Conservation (phyloP, 2,888 invertebrate genomes). For the Aspidapion aeneum region DNA sequence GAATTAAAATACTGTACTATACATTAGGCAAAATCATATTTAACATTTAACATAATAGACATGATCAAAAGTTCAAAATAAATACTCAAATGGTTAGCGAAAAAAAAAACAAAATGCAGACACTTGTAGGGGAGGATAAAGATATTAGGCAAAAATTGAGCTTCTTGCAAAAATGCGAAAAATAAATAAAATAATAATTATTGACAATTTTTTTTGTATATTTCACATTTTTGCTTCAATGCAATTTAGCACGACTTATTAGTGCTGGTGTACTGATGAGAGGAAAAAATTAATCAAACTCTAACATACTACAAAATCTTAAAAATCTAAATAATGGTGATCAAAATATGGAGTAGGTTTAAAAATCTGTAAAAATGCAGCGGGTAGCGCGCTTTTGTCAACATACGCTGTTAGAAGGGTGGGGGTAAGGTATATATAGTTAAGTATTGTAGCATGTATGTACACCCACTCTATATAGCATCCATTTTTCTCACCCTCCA, state of each 20-base stretch:
- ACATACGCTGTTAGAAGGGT: background rate
- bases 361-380: background rate
- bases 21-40: too few relatives aligned
- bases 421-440: background rate
- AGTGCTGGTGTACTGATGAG: conserved; percentile 20
- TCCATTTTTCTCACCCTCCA: background rate
- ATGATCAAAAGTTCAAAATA: conserved; percentile 16
- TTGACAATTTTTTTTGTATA: background rate
- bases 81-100: conserved; percentile 18
- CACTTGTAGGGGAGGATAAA: conserved; percentile 18
- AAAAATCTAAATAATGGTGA: background rate
- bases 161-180: conserved; percentile 2
- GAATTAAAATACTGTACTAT: too few relatives aligned
- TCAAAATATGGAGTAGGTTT: background rate
- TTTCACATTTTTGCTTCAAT: background rate
- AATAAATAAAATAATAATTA: too few relatives aligned
- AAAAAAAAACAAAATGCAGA: conserved; percentile 22
- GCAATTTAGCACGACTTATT: conserved; percentile 23
- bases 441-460: background rate
- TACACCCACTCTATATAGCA: background rate
- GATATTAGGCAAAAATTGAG: conserved; percentile 18
- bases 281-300: background rate
- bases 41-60: too few relatives aligned
- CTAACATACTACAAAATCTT: background rate
- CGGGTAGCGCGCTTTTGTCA: background rate